Base-by-base conservation (phyloP, 1,140 invertebrate genomes). In the Telenomus remus region DNA sequence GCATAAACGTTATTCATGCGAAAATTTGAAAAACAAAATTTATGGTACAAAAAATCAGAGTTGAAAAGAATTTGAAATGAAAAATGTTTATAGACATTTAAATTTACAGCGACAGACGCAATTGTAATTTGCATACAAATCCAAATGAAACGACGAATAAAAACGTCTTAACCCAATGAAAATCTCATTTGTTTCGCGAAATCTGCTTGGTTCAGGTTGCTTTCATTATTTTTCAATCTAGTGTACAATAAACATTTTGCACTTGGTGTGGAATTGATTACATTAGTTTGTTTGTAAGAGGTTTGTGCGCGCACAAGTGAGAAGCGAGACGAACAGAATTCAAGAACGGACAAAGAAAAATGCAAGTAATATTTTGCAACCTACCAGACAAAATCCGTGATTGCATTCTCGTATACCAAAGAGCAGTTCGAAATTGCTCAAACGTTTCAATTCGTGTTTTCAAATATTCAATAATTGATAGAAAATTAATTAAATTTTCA, bases 141-240 rank as follows among this genome's bases (percentile, higher is more conserved):
- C 51, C 57, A 64, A 71, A 71, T 71, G 68, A 71, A 71, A 64
- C 39, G 51, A 27, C 48, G 63, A 71, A 71, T 63, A 72, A 59
- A 64, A 72, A 47, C 69, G 53, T 56, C 60, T 59, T 59, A 65
- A 72, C 65, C 60, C 60, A 54, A 57, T 49, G 68, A 48, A 56
- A 71, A 51, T 57, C 68, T 51, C 68, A 19, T 71, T 71, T 71
- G 57, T 57, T 70, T 68, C 27, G 12, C 14, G 39, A 34, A 51
- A 69, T 69, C 53, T 14, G 34, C 49, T 16, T 47, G 3, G 39
- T 49, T 44, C 46, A 43, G 47, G 47, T 57, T 60, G 14, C 59
- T 53, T 72, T 72, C 69, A 59, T 72, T 72, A 64, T 72, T 72
- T 72, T 72, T 64, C 60, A 72, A 72, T 72, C 59, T 72, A 53